phyloP scores from a whole-genome alignment of 2,113 vertebrate genomes.

The Rhagologus leucostigma region DNA sequence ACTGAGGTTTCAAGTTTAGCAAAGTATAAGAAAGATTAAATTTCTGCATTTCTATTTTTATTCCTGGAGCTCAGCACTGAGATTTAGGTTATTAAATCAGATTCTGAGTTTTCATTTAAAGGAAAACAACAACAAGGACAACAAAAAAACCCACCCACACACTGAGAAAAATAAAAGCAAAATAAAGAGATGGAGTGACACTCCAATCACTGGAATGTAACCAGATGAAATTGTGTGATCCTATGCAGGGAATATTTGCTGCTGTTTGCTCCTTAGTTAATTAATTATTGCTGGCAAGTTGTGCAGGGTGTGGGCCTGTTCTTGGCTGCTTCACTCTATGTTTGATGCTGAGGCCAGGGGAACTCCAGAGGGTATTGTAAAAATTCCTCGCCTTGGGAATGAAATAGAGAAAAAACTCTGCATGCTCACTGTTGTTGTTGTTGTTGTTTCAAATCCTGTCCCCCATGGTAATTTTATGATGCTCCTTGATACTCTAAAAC shows the following conservation, averaged over 20 bases:
- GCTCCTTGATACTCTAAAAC: not conserved
- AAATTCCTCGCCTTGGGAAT: slow-evolving; percentile 65
- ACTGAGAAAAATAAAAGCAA: not conserved
- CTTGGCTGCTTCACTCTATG: slow-evolving; percentile 55
- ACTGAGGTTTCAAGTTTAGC: not conserved
- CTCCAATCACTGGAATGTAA: slow-evolving; percentile 53
- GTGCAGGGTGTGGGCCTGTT: slow-evolving; percentile 56
- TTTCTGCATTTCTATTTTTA: not conserved
- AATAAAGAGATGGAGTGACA: slow-evolving; percentile 44
- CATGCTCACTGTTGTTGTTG: not conserved
- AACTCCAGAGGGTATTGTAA: slow-evolving; percentile 67
- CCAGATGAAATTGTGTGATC: slow-evolving; percentile 52
- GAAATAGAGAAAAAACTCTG: slow-evolving; percentile 20
- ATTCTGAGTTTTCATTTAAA: not conserved
- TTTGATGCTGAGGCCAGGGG: slow-evolving; percentile 68
- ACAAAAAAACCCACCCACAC: not conserved
- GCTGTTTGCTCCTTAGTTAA: slow-evolving; percentile 61
- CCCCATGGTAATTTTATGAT: not conserved
- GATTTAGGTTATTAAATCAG: slow-evolving; percentile 22
- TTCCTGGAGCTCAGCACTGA: not conserved
- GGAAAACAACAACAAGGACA: slow-evolving; percentile 3
- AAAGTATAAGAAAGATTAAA: not conserved
- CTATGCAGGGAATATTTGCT: slow-evolving; percentile 55
- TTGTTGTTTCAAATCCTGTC: slow-evolving; percentile 7
- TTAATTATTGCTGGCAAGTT: slow-evolving; percentile 66